Conservation (phyloP, 2,888 invertebrate species). For the Phania funesta region DNA sequence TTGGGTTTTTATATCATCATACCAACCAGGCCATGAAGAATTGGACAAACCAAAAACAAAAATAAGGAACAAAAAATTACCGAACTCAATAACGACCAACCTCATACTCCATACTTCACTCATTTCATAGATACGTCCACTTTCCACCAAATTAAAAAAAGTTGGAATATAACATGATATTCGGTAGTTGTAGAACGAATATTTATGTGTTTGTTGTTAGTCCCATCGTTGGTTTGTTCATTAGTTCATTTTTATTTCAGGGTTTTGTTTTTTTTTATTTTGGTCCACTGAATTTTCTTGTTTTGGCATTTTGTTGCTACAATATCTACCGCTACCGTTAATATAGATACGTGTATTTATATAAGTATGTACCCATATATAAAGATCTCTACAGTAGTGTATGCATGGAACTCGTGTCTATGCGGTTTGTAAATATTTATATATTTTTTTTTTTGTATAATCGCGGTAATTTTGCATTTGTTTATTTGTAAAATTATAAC, state of each 20-base stretch:
- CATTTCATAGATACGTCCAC: not conserved
- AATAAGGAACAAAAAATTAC: conserved; percentile 24
- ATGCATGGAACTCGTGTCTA: too few species aligned
- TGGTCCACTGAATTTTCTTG: conserved; percentile 12
- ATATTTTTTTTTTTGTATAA: not conserved
- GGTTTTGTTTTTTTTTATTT: conserved; percentile 2
- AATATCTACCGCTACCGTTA: not conserved
- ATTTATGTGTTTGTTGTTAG: conserved; percentile 11
- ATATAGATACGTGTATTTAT: not conserved
- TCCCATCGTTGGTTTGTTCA: conserved; percentile 24
- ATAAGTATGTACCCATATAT: not conserved
- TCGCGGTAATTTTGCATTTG: not conserved
- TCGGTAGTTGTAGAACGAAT: not conserved
- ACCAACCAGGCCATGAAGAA: conserved; percentile 63
- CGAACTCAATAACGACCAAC: conserved; percentile 22
- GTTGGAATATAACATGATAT: not conserved
- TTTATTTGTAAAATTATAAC: not conserved
- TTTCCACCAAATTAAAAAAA: conserved; percentile 13
- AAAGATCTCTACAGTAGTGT: not conserved
- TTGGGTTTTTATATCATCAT: conserved; percentile 66
- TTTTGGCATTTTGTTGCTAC: conserved; percentile 14
- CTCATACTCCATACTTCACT: not conserved
- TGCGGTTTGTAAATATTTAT: not conserved
- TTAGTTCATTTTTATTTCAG: conserved; percentile 39
- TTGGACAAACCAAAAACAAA: conserved; percentile 58